Conservation (phyloP, 2,888 invertebrate genomes). For the Papilio protenor region DNA sequence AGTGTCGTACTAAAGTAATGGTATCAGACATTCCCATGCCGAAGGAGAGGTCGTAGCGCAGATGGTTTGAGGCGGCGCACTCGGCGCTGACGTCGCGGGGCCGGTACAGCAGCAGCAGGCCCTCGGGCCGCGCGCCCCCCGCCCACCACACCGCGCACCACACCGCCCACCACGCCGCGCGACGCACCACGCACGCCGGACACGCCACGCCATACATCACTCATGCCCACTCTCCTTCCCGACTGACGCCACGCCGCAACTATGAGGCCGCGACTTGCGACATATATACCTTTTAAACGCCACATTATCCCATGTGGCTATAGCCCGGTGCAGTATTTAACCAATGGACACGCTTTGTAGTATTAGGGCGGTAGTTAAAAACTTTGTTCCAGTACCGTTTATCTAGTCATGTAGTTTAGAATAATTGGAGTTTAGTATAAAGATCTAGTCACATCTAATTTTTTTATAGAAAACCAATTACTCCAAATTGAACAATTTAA, state of each 20-base stretch:
- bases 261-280: neutral
- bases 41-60: conserved; percentile 71
- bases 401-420: no score
- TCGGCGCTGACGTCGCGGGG: conserved; percentile 68
- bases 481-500: no score
- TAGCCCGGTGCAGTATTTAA: no score
- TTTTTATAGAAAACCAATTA: no score
- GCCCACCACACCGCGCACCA: neutral
- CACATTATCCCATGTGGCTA: neutral
- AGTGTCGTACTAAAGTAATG: conserved; percentile 64
- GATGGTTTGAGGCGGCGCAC: conserved; percentile 63
- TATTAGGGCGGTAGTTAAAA: no score
- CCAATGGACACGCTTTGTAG: no score
- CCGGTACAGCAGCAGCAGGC: conserved; percentile 67
- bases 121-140: conserved; percentile 50
- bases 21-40: conserved; percentile 81
- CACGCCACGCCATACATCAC: neutral
- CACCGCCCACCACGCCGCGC: neutral
- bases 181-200: neutral
- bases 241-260: neutral
- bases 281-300: neutral
- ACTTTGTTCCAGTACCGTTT: no score
- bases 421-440: no score
- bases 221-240: neutral
- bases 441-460: no score